Conservation (phyloP, 2,888 invertebrate genomes). For the Eilema sororculum region DNA sequence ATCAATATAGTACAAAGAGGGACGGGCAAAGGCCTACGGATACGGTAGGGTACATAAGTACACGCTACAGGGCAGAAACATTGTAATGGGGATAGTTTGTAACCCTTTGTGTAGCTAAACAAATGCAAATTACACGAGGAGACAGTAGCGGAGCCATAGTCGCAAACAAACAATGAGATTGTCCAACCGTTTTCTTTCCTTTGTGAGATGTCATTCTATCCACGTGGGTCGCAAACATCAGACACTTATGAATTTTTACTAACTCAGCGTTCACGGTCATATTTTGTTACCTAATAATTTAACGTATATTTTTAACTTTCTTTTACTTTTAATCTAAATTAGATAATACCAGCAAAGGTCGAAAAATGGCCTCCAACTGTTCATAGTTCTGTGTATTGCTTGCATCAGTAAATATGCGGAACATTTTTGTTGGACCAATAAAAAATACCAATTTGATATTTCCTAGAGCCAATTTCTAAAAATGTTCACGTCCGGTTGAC, state of each 20-base stretch:
- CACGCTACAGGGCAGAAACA: constrained; percentile 20
- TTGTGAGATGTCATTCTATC: constrained; percentile 47
- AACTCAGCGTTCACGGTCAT: constrained; percentile 3
- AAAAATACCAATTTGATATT: background rate
- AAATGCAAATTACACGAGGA: constrained; percentile 51
- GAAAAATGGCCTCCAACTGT: background rate
- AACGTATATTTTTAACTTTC: background rate
- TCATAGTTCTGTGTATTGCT: background rate
- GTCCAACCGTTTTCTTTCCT: constrained; percentile 48
- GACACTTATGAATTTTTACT: constrained; percentile 43
- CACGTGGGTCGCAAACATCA: constrained; percentile 28
- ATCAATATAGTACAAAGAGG: background rate
- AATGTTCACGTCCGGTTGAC: background rate
- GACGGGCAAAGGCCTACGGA: background rate
- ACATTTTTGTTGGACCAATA: background rate
- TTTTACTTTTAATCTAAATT: background rate
- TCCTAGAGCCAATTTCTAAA: background rate
- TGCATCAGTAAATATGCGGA: background rate
- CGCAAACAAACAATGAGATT: constrained; percentile 54
- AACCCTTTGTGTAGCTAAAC: constrained; percentile 48
- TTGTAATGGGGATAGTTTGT: constrained; percentile 39
- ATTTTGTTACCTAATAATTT: background rate
- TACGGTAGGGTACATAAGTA: background rate
- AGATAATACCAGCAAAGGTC: background rate
- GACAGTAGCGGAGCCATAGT: constrained; percentile 57